Base-by-base conservation (phyloP, 2,888 invertebrate species). In the Andrena praecox region DNA sequence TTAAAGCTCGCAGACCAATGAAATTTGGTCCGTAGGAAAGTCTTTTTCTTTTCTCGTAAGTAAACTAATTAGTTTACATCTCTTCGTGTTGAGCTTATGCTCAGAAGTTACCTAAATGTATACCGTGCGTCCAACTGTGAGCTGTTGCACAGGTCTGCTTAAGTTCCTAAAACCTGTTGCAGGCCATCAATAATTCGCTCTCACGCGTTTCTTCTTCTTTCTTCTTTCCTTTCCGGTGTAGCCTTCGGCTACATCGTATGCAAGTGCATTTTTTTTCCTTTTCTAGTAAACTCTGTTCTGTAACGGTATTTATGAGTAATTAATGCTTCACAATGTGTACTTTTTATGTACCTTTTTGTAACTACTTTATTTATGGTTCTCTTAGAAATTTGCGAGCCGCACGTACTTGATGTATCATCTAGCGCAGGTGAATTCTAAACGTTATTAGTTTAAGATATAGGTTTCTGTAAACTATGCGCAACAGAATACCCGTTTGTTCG, bases 91-190 rank as follows among this genome's bases (percentile, higher is more conserved):
- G 80, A 80, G 79, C 75, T 77, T 69, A 35, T 50, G 84, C 85
- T 81, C 84, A 66, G 59, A 69, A 84, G 85, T 84, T 85, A 85
- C 84, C 84, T 81, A 84, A 77, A 80, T 75, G 73, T 81, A 72
- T 71, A 74, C 24, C 59, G 68, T 85, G 80, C 60, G 59, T 87
- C 77, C 77, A 76, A 71, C 60, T 59, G 67, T 72, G 80, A 80
- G 70, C 80, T 59, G 27, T 76, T 80, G 73, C 77, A 80, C 77
- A 80, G 77, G 80, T 77, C 80, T 76, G 68, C 78, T 83, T 86
- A 78, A 72, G 80, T 85, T 85, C 86, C 80, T 85, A 80, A 85
- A 80, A 80, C 75, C 85, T 80, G 76, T 71, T 76, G 80, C 73
- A 35, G 78, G 66, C 63, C 75, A 67, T 67, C 42, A 50, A 77